These are phyloP conservation scores for Calameuta pallipes DNA, from an alignment of 2,888 invertebrate species.

Conservation along the genomic window DNA sequence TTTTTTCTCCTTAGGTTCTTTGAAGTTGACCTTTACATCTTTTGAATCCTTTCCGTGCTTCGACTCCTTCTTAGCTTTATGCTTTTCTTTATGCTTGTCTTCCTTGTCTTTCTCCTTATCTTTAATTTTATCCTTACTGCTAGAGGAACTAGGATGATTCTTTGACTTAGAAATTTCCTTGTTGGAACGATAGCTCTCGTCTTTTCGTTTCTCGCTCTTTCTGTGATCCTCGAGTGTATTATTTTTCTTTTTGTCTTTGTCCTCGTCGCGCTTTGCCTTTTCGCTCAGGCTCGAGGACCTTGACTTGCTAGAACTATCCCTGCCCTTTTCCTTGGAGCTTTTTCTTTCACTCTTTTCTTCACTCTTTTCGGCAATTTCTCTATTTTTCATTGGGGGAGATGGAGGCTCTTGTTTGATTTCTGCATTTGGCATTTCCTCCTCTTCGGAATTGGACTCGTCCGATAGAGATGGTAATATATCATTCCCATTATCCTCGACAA, in stretches of 20 bases:
- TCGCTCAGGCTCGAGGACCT: constrained; percentile 14
- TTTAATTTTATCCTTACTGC: constrained; percentile 45
- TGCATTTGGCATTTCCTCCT: constrained; percentile 16
- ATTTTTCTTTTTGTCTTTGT: constrained; percentile 38
- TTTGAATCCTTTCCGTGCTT: constrained; percentile 43
- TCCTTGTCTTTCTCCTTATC: constrained; percentile 41
- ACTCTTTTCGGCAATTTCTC: constrained; percentile 15
- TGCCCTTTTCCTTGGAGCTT: constrained; percentile 27
- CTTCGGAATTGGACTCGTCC: constrained; percentile 28
- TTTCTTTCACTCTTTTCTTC: constrained; percentile 23
- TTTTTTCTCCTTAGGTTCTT: constrained; percentile 46
- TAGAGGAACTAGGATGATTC: constrained; percentile 50
- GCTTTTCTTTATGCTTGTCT: constrained; percentile 18
- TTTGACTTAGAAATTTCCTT: constrained; percentile 49
- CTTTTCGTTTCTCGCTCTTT: constrained; percentile 39
- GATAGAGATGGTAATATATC: constrained; percentile 27
- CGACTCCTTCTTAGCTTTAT: constrained; percentile 32
- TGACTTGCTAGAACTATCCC: constrained; percentile 27
- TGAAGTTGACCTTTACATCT: constrained; percentile 37
- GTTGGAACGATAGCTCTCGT: constrained; percentile 35
- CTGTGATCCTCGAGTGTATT: constrained; percentile 45
- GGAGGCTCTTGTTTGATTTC: constrained; percentile 19
- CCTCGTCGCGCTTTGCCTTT: constrained; percentile 7
- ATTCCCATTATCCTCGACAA: constrained; percentile 7
- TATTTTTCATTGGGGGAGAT: constrained; percentile 19